Evolutionary conservation across 1,140 invertebrate species (phyloP).

Genomic region (Gryllus bimaculatus): DNA sequence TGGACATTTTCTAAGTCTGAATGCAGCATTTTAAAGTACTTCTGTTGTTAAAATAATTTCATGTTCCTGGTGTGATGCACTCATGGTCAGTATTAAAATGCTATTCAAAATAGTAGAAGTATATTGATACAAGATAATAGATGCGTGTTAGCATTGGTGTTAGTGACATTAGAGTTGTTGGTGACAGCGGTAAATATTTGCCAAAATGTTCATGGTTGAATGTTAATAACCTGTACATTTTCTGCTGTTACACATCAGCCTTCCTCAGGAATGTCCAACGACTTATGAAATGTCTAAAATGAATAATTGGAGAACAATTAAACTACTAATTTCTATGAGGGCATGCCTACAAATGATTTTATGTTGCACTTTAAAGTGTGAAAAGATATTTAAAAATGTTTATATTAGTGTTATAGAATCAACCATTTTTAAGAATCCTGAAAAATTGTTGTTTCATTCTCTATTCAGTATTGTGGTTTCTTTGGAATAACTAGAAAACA

Average conservation of each 20-base stretch:
- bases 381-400: background rate
- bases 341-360: background rate
- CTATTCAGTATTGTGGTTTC: too few species aligned
- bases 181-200: background rate
- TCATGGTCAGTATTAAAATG: background rate
- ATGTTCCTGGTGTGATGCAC: background rate
- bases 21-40: background rate
- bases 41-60: background rate
- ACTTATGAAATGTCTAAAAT: background rate
- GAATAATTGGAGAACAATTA: background rate
- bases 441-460: background rate
- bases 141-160: background rate
- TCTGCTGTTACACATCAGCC: background rate
- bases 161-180: background rate
- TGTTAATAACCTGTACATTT: background rate
- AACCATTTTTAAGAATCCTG: background rate
- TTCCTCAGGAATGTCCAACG: slow-evolving; percentile 1
- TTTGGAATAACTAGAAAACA: too few species aligned
- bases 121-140: background rate
- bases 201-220: background rate
- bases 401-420: background rate
- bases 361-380: background rate
- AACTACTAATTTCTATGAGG: too few species aligned
- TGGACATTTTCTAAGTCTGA: background rate
- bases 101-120: background rate